A percentile compares a stretch with the other conserved stretches of the same genome.
These are phyloP conservation scores for cat (Felis catus) DNA, from an alignment of 2,113 vertebrate genomes.

Conservation along the genomic window F.catus_Fca126_mat1.0 CM031412.1:149271501-149272000, in stretches of 20 bases:
- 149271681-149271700: background rate
- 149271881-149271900: background rate
- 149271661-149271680: background rate
- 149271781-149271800: background rate
- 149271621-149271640: conserved; percentile 27
- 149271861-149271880: background rate
- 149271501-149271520: conserved; percentile 12
- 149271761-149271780: background rate
- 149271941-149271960: background rate
- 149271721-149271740: background rate
- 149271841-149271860: background rate
- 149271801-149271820: background rate
- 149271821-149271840: background rate
- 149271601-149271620: background rate
- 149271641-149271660: conserved; percentile 15
- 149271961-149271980: background rate
- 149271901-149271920: background rate
- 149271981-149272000: conserved; percentile 46
- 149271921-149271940: conserved; percentile 13
- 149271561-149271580: background rate
- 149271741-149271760: background rate
- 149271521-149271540: background rate
- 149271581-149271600: background rate
- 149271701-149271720: conserved; percentile 10
- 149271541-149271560: background rate